Evolutionary conservation across 2,113 vertebrate species (phyloP).

Genomic region (Pangasianodon hypophthalmus): DNA sequence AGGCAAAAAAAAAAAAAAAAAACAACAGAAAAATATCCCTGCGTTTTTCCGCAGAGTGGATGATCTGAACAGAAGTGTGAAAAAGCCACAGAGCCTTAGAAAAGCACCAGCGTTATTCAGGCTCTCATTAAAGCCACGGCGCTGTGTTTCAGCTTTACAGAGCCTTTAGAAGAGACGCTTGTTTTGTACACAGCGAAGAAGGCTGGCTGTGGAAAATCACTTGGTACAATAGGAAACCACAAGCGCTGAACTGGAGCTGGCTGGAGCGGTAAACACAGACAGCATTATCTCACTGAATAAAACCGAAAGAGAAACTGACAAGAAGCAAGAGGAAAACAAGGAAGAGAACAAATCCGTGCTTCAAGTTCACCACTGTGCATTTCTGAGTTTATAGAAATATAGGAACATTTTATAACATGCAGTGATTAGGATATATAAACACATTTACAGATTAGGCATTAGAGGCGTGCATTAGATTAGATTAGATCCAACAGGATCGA

Average conservation of each 20-base stretch:
- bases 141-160: not conserved
- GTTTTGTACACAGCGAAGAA: not conserved
- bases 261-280: not conserved
- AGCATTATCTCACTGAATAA: not conserved
- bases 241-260: not conserved
- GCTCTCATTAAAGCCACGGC: not conserved
- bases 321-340: not conserved
- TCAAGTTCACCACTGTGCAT: not conserved
- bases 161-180: not conserved
- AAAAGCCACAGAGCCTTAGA: not conserved
- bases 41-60: not conserved
- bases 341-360: not conserved
- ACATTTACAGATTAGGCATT: not conserved
- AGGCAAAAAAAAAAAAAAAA: not conserved
- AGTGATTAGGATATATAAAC: not conserved
- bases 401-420: not conserved
- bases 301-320: not conserved
- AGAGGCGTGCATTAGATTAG: not conserved
- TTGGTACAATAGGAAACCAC: slow-evolving; percentile 29
- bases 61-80: not conserved
- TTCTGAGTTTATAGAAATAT: not conserved
- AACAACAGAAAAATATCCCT: not conserved
- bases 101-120: not conserved
- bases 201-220: not conserved
- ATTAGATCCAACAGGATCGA: not conserved